Percentiles rank a stretch among this genome's conserved stretches.
phyloP scores from a whole-genome alignment of 2,797 vertebrate genomes.

The Molossus alvarezi region DNA sequence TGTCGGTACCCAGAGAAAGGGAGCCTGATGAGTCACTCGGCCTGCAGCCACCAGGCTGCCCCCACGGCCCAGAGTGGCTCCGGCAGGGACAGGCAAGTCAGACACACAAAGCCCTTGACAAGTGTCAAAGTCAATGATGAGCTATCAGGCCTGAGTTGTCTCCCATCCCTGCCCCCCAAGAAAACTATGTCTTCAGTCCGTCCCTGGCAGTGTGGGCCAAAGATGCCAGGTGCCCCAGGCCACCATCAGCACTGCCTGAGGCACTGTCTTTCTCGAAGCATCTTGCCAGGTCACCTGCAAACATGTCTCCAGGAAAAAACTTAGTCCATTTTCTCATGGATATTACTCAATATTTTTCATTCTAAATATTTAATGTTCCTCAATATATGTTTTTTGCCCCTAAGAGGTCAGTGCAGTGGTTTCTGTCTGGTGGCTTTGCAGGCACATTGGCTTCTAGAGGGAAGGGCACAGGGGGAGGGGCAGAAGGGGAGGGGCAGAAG shows the following conservation, averaged over 20 bases:
- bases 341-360: neutral
- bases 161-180: neutral
- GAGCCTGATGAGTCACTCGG: neutral
- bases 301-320: neutral
- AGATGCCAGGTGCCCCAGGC: neutral
- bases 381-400: constrained; percentile 14
- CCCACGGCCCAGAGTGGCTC: neutral
- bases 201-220: neutral
- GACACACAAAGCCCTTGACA: neutral
- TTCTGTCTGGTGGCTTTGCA: neutral
- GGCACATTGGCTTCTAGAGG: neutral
- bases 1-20: neutral
- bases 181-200: neutral
- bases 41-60: neutral
- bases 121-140: neutral
- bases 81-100: neutral
- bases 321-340: neutral
- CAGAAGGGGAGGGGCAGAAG: too few species aligned
- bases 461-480: neutral
- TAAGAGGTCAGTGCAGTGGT: neutral
- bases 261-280: neutral
- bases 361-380: constrained; percentile 6
- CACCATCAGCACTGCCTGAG: neutral
- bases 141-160: neutral
- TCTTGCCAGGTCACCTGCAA: neutral